Percentiles rank a stretch among this genome's conserved stretches.
Conservation (phyloP, 2,888 invertebrate species). For the Cataglyphis albicans region DNA sequence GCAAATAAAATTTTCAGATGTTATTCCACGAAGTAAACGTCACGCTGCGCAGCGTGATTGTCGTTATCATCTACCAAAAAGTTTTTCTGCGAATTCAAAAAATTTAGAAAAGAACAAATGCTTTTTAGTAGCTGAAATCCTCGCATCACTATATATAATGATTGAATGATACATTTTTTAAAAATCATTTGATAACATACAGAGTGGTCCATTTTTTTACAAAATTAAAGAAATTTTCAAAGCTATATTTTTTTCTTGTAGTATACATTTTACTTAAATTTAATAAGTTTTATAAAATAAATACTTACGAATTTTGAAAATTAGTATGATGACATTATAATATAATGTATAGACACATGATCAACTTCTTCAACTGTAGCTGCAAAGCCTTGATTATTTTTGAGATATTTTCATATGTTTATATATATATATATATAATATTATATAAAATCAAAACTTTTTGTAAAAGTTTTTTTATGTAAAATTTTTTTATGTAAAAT, state of each 20-base stretch:
- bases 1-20: constrained; percentile 40
- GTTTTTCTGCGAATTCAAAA: constrained; percentile 33
- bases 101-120: background rate
- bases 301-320: too few species aligned
- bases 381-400: background rate
- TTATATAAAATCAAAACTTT: too few species aligned
- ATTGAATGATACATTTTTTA: background rate
- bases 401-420: background rate
- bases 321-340: too few species aligned
- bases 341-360: too few species aligned
- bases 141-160: background rate
- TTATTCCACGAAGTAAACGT: constrained; percentile 44
- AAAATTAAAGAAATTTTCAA: too few species aligned
- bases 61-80: constrained; percentile 39
- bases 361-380: too few species aligned
- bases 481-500: too few species aligned
- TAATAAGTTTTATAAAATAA: too few species aligned
- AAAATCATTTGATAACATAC: background rate
- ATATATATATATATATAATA: too few species aligned
- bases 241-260: too few species aligned
- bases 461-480: too few species aligned
- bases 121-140: background rate
- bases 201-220: background rate
- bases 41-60: background rate
- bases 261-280: too few species aligned